Evolutionary conservation across 2,797 vertebrate species (phyloP), one percentile per base, ranked within the genome.

Genomic region (Gallinago stenura): DNA sequence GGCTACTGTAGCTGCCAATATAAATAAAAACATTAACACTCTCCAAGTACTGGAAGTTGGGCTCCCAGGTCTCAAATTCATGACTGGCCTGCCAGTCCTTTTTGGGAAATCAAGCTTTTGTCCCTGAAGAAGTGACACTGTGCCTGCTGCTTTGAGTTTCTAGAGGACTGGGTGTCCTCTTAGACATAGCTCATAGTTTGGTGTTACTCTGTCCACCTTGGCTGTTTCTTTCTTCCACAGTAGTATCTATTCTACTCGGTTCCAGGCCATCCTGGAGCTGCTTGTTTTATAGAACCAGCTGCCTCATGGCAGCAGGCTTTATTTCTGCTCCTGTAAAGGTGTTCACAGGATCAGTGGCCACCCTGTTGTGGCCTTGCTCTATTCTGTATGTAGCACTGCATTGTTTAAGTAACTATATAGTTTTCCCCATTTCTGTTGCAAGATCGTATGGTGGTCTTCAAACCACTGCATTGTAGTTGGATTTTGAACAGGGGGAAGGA

Each of bases 101-200:
- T 79, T 45, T 20, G 39, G 62, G 48, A 88, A 87, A 83, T 64
- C 43, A 77, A 56, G 10, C 19, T 45, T 75, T 80, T 84, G 17
- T 50, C 54, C 12, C 10, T 92, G 77, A 30, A 77, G 33, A 80
- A 77, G 17, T 66, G 56, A 54, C 26, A 6, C 30, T 62, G 48
- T 80, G 68, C 7, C 37, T 39, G 30, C 46, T 69, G 25, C 39
- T 84, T 79, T 62, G 18, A 37, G 30, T 89, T 82, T 89, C 18
- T 17, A 21, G 66, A 43, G 26, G 61, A 19, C 35, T n/a, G 43
- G 3, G 15, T 71, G 37, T 76, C 37, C 12, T 71, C 50, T 65
- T 1, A 0, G 31, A 68, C 1, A 1, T 33, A 48, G 58, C 11
- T 65, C 5, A 0, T 4, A n/a, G 26, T 61, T 70, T 69, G 48